Conservation (phyloP, 2,113 vertebrate species). For the Pteruthius melanotis region DNA sequence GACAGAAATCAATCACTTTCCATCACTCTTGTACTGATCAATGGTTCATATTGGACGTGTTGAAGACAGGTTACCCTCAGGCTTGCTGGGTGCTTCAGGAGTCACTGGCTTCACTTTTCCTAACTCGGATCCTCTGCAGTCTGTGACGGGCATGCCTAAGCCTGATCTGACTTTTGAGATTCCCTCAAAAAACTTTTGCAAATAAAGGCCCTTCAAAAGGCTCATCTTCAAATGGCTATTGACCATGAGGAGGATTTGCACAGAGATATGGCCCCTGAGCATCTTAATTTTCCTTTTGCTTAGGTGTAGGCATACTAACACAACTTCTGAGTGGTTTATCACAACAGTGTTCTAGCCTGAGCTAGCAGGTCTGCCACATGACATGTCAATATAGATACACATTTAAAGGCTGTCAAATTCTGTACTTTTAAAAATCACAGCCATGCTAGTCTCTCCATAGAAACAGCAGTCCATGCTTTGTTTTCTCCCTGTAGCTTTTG, state of each 20-base stretch:
- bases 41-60: neutral
- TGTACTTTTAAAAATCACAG: neutral
- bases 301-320: neutral
- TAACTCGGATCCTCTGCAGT: neutral
- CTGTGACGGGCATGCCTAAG: accelerated
- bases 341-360: neutral
- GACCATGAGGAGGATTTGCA: neutral
- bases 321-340: neutral
- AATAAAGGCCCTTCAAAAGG: neutral
- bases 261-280: neutral
- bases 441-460: neutral
- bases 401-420: neutral
- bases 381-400: neutral
- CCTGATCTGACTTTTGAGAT: neutral
- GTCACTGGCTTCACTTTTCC: neutral
- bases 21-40: neutral
- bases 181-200: neutral
- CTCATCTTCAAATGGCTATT: neutral
- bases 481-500: neutral
- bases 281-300: neutral
- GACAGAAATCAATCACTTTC: neutral
- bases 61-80: neutral
- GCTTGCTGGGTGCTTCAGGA: neutral
- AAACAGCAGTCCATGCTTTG: neutral
- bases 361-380: accelerated